Evolutionary conservation across 2,888 invertebrate genomes (phyloP).

Genomic region (Melieria picta): DNA sequence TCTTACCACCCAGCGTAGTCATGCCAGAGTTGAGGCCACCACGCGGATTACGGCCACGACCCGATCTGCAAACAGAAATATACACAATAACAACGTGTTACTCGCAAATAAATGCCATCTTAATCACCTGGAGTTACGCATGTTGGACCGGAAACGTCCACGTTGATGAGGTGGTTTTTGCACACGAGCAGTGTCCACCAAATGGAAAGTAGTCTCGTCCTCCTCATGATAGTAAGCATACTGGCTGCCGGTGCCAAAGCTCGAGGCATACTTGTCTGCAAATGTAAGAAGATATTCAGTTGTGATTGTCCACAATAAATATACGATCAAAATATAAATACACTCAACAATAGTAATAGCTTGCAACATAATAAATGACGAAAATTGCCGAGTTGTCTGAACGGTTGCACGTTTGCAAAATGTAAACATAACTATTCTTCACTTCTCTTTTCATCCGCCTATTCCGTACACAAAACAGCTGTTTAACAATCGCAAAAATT

Average conservation of each 20-base stretch:
- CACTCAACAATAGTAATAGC: too few relatives aligned
- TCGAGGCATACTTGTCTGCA: constrained; percentile 83
- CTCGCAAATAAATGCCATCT: constrained; percentile 58
- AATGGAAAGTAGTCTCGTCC: constrained; percentile 97
- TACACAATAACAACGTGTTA: constrained; percentile 69
- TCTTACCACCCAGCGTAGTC: constrained; percentile 86
- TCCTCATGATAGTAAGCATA: constrained; percentile 99
- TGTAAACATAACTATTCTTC: constrained; percentile 16
- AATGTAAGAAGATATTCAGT: background rate
- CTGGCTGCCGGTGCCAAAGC: constrained; percentile 93
- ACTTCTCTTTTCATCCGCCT: constrained; percentile 11
- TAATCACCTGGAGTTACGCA: constrained; percentile 73
- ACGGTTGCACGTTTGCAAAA: background rate
- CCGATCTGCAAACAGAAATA: constrained; percentile 38
- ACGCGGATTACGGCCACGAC: constrained; percentile 71
- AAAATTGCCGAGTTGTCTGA: too few relatives aligned
- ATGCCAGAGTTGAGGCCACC: constrained; percentile 78
- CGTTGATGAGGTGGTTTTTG: constrained; percentile 94
- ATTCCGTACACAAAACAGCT: constrained; percentile 19
- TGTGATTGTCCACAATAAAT: background rate
- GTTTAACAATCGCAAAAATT: background rate
- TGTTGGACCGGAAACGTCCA: constrained; percentile 85
- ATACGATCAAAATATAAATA: background rate
- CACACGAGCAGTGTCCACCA: constrained; percentile 93
- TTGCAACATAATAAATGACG: too few relatives aligned